A percentile compares a stretch with the other conserved stretches of the same genome.
Conservation (phyloP, 2,797 vertebrate genomes). For the Phrynocephalus vlangalii region DNA sequence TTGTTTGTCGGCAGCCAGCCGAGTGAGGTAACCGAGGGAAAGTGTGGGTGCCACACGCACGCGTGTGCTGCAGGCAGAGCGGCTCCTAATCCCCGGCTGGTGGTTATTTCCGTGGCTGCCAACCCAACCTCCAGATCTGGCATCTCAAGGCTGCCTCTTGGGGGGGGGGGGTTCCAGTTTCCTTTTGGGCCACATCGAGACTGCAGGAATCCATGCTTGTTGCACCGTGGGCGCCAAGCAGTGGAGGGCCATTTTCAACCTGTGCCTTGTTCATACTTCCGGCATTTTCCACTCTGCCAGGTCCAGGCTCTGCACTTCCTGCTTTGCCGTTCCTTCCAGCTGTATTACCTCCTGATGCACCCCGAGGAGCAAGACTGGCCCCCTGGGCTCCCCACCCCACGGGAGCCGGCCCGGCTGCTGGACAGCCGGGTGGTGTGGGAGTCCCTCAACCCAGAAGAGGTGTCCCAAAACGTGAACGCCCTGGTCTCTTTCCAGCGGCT, state of each 20-base stretch:
- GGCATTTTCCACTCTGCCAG: slow-evolving; percentile 63
- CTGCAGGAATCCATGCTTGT: too few species aligned
- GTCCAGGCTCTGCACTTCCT: slow-evolving; percentile 91
- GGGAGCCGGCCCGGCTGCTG: slow-evolving; percentile 63
- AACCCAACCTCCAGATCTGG: too few species aligned
- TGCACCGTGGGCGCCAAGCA: too few species aligned
- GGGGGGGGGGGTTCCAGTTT: too few species aligned
- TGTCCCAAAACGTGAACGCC: slow-evolving; percentile 91
- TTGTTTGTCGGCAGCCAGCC: slow-evolving; percentile 88
- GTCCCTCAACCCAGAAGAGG: slow-evolving; percentile 87
- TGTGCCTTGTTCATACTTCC: too few species aligned
- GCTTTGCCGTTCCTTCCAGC: slow-evolving; percentile 95
- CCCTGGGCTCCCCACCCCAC: slow-evolving; percentile 34
- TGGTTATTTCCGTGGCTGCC: too few species aligned
- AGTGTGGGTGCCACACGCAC: not conserved
- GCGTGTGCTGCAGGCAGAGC: not conserved
- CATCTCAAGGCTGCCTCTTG: too few species aligned
- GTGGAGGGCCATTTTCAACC: too few species aligned
- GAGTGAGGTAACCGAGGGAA: slow-evolving; percentile 80
- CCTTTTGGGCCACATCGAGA: too few species aligned
- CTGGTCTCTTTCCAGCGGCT: slow-evolving; percentile 93
- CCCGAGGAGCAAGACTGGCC: slow-evolving; percentile 83
- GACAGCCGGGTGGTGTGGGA: slow-evolving; percentile 65
- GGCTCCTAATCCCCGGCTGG: too few species aligned
- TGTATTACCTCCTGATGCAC: slow-evolving; percentile 87